These are phyloP conservation scores for Ganaspis sp. DNA, from an alignment of 1,140 invertebrate species.

Conservation along the genomic window DNA sequence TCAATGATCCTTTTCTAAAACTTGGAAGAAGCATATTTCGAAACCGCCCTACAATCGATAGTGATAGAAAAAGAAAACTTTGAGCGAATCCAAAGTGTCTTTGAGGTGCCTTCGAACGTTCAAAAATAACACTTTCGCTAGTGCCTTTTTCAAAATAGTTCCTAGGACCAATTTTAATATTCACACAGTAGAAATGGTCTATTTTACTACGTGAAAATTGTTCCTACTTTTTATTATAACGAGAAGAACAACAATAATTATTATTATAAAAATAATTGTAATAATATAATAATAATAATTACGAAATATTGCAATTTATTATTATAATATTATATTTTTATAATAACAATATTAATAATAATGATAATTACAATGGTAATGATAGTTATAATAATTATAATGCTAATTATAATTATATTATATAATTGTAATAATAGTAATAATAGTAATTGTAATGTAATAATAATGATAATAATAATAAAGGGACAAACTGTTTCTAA, in stretches of 20 bases:
- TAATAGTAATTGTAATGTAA: no score
- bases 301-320: not conserved
- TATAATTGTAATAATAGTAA: not conserved
- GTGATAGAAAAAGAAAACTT: not conserved
- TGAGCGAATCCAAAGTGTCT: not conserved
- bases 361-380: not conserved
- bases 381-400: not conserved
- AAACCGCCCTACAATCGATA: slow-evolving; percentile 27
- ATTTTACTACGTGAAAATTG: not conserved
- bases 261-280: not conserved
- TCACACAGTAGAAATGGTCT: not conserved
- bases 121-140: not conserved
- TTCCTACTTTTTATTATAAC: not conserved
- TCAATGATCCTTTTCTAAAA: slow-evolving; percentile 7
- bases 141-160: not conserved
- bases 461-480: not conserved
- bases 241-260: not conserved
- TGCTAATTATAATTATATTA: not conserved
- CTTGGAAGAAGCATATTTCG: not conserved
- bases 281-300: not conserved
- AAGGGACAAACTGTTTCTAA: slow-evolving; percentile 5
- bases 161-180: not conserved
- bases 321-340: not conserved
- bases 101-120: not conserved
- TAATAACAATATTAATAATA: not conserved